These are phyloP conservation scores for Strigamia maritima DNA, from an alignment of 2,888 invertebrate species.

Conservation along the genomic window DNA sequence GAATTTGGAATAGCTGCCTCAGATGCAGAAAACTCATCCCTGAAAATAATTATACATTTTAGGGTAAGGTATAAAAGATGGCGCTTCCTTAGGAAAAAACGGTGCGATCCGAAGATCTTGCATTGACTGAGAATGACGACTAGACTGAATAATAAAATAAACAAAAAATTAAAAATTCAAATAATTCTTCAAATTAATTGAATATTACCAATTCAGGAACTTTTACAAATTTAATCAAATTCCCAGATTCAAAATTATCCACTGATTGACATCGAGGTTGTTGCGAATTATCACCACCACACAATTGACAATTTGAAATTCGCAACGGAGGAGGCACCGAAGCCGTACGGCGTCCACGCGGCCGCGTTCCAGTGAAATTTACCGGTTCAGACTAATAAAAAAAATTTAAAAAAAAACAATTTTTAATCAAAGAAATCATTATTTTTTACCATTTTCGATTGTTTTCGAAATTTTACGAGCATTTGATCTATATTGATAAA, in stretches of 20 bases:
- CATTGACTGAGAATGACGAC: neutral
- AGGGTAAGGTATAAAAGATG: neutral
- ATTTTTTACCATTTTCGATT: neutral
- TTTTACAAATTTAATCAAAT: neutral
- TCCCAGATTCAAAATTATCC: neutral
- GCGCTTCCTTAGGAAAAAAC: neutral
- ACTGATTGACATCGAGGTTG: constrained; percentile 17
- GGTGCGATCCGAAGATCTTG: neutral
- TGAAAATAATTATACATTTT: neutral
- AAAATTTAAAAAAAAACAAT: neutral
- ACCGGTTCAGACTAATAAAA: neutral
- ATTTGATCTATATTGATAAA: neutral
- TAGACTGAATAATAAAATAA: neutral
- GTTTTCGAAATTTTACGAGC: neutral
- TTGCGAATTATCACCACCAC: neutral
- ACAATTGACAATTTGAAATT: neutral
- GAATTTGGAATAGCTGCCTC: too few species aligned
- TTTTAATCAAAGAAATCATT: neutral
- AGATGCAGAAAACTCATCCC: too few species aligned
- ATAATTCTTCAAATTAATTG: neutral
- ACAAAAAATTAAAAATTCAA: neutral
- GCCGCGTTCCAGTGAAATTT: neutral
- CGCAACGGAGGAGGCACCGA: neutral
- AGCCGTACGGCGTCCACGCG: constrained; percentile 1
- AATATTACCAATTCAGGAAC: neutral